These are phyloP conservation scores for Cerceris rybyensis DNA, from an alignment of 2,888 invertebrate species.

Conservation along the genomic window DNA sequence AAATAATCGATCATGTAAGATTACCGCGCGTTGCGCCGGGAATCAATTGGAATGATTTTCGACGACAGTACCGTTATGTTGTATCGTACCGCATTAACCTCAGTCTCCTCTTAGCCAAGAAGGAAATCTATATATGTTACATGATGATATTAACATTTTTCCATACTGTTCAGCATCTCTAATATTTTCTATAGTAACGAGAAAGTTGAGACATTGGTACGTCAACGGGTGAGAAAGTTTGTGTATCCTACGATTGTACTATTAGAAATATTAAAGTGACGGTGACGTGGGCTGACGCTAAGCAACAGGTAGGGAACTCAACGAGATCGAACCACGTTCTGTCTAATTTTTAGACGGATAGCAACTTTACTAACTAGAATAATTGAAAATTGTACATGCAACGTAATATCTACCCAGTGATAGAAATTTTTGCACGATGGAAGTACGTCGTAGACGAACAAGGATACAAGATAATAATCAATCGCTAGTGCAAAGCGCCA, in stretches of 20 bases:
- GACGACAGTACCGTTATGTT: conserved; percentile 62
- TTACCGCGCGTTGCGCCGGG: conserved; percentile 43
- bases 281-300: conserved; percentile 49
- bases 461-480: conserved; percentile 62
- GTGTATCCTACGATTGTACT: not conserved
- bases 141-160: conserved; percentile 1
- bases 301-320: conserved; percentile 10
- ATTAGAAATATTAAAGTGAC: conserved; percentile 17
- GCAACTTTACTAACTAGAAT: not conserved
- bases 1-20: not conserved
- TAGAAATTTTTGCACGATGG: conserved; percentile 64
- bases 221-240: conserved; percentile 13
- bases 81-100: conserved; percentile 45
- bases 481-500: conserved; percentile 63
- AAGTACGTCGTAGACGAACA: conserved; percentile 73
- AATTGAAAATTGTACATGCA: not conserved
- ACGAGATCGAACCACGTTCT: not conserved
- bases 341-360: conserved; percentile 5
- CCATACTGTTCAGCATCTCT: not conserved
- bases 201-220: not conserved
- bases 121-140: not conserved
- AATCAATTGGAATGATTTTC: conserved; percentile 16
- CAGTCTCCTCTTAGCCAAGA: not conserved
- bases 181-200: not conserved
- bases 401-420: not conserved